Conservation (phyloP, 2,113 vertebrate species). For the Oplegnathus fasciatus region DNA sequence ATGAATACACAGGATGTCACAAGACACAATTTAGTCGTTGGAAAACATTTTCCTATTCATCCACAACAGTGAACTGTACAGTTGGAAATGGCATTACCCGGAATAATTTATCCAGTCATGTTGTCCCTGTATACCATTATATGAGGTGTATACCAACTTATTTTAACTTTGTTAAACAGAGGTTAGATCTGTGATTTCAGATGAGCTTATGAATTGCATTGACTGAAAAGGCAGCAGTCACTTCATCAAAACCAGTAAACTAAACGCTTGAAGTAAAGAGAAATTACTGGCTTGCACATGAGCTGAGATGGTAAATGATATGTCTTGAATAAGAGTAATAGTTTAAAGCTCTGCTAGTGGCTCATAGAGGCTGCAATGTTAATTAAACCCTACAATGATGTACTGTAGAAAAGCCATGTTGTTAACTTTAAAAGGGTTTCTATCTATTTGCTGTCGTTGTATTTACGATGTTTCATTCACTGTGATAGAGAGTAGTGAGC, state of each 20-base stretch:
- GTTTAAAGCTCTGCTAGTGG: neutral
- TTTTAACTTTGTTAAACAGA: neutral
- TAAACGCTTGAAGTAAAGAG: neutral
- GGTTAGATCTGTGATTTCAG: neutral
- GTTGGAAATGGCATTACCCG: neutral
- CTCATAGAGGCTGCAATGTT: neutral
- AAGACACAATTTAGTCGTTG: constrained; percentile 1
- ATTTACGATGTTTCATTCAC: too few species aligned
- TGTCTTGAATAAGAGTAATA: neutral
- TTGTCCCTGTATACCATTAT: neutral
- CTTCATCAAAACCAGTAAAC: neutral
- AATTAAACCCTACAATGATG: neutral
- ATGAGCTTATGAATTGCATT: neutral
- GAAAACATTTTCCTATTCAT: neutral
- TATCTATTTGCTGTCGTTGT: too few species aligned
- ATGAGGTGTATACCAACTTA: neutral
- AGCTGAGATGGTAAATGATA: neutral
- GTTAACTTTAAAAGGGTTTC: neutral
- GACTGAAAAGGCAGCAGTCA: neutral
- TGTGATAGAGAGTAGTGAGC: too few species aligned
- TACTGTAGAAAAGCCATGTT: neutral
- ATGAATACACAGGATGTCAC: constrained; percentile 4
- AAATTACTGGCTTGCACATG: neutral
- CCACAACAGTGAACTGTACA: neutral
- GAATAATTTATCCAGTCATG: neutral